Percentiles rank a stretch among this genome's conserved stretches.
These are phyloP conservation scores for Helarctos malayanus DNA, from an alignment of 2,797 vertebrate genomes.

Conservation along the genomic window DNA sequence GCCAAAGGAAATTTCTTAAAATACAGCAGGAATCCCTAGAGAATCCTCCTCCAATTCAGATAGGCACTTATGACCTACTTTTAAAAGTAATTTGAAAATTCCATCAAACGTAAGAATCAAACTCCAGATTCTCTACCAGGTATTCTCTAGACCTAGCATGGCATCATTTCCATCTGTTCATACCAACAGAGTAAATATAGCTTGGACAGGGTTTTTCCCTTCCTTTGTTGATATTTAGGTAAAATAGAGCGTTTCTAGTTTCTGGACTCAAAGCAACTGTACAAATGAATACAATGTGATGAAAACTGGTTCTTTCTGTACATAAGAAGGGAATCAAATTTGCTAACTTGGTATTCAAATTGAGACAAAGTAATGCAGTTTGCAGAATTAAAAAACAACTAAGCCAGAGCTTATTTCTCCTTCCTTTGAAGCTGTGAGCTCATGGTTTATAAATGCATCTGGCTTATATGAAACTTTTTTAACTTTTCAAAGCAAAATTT, in stretches of 20 bases:
- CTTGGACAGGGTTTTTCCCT: neutral
- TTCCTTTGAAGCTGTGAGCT: constrained; percentile 22
- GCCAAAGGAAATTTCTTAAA: constrained; percentile 60
- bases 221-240: constrained; percentile 47
- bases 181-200: neutral
- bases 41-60: constrained; percentile 19
- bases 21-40: constrained; percentile 33
- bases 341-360: constrained; percentile 57
- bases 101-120: constrained; percentile 50
- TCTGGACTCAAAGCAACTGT: constrained; percentile 48
- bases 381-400: constrained; percentile 54
- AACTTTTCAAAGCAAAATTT: constrained; percentile 55
- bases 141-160: neutral
- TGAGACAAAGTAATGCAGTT: neutral
- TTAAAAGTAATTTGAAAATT: constrained; percentile 70
- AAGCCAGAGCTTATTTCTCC: constrained; percentile 34
- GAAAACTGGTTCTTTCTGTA: neutral
- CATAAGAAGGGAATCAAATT: constrained; percentile 22
- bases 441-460: constrained; percentile 36
- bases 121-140: constrained; percentile 39
- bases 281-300: neutral
- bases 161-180: neutral
- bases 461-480: constrained; percentile 32
- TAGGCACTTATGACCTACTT: constrained; percentile 31
- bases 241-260: constrained; percentile 45